Percentiles rank a stretch among this genome's conserved stretches.
phyloP scores from a whole-genome alignment of 2,888 invertebrate genomes.

The Apantesis nais region DNA sequence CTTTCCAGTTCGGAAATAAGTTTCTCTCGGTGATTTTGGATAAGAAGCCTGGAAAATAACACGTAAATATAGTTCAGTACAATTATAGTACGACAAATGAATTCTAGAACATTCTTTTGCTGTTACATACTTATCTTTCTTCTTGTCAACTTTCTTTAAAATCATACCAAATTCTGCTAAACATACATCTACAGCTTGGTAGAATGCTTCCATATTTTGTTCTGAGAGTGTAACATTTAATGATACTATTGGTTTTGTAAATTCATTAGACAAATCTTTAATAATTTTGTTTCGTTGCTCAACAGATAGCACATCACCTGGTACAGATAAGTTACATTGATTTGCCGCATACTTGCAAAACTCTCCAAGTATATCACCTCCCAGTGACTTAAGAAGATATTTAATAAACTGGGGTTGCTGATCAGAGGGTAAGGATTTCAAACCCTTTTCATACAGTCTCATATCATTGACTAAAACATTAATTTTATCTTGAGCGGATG shows the following conservation, averaged over 20 bases:
- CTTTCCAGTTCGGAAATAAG: conserved; percentile 91
- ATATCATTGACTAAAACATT: conserved; percentile 91
- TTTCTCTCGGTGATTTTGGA: conserved; percentile 92
- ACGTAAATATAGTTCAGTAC: neutral
- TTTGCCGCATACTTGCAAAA: conserved; percentile 91
- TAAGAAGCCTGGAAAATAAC: conserved; percentile 86
- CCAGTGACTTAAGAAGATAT: conserved; percentile 93
- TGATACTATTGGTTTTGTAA: conserved; percentile 87
- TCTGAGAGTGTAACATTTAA: conserved; percentile 89
- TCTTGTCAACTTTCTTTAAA: conserved; percentile 95
- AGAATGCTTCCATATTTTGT: conserved; percentile 91
- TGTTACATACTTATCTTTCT: conserved; percentile 88
- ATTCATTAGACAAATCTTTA: conserved; percentile 88
- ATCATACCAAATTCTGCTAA: conserved; percentile 91
- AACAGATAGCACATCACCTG: conserved; percentile 86
- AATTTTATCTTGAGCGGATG: conserved; percentile 93
- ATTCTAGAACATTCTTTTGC: neutral
- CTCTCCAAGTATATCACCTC: conserved; percentile 92
- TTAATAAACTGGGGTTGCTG: conserved; percentile 90
- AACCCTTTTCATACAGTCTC: conserved; percentile 92
- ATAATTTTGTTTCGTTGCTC: conserved; percentile 90
- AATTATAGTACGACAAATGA: neutral
- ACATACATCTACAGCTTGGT: conserved; percentile 89
- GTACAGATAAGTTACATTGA: conserved; percentile 88
- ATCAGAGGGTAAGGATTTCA: conserved; percentile 87